Conservation (phyloP, 1,140 invertebrate genomes). For the Danaus melanippus region DNA sequence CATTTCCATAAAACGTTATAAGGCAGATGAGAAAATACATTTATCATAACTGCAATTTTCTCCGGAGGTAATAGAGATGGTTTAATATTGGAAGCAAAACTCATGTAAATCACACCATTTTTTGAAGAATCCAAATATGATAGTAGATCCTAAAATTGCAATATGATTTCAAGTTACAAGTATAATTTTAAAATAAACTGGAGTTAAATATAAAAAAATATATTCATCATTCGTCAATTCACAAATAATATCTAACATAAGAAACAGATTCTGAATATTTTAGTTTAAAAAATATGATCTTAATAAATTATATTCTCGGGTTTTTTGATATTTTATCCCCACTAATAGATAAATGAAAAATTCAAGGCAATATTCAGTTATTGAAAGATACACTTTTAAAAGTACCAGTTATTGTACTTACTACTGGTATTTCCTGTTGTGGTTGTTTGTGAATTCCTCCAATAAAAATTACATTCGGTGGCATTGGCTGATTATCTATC, state of each 20-base stretch:
- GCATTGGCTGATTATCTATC: conserved; percentile 49
- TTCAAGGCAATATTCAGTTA: too few species aligned
- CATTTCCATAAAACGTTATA: conserved; percentile 28
- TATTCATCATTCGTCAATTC: too few species aligned
- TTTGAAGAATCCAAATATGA: conserved; percentile 24
- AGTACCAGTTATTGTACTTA: conserved; percentile 4
- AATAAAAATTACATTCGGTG: conserved; percentile 60
- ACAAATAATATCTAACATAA: too few species aligned
- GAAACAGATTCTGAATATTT: too few species aligned
- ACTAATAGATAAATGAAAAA: too few species aligned
- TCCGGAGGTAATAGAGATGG: conserved; percentile 45
- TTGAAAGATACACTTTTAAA: too few species aligned
- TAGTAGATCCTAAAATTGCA: conserved; percentile 25
- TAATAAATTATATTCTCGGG: too few species aligned
- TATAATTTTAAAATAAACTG: too few species aligned
- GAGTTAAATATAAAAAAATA: too few species aligned
- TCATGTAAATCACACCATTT: conserved; percentile 61
- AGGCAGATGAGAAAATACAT: conserved; percentile 60
- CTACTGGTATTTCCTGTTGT: conserved; percentile 37
- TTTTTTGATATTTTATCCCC: too few species aligned
- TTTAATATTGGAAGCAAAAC: conserved; percentile 65
- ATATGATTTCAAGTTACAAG: too few species aligned
- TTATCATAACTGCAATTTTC: conserved; percentile 47
- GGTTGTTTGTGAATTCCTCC: conserved; percentile 62
- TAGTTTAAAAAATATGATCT: too few species aligned